Conservation (phyloP, 2,113 vertebrate species). For the Symphodus melops region DNA sequence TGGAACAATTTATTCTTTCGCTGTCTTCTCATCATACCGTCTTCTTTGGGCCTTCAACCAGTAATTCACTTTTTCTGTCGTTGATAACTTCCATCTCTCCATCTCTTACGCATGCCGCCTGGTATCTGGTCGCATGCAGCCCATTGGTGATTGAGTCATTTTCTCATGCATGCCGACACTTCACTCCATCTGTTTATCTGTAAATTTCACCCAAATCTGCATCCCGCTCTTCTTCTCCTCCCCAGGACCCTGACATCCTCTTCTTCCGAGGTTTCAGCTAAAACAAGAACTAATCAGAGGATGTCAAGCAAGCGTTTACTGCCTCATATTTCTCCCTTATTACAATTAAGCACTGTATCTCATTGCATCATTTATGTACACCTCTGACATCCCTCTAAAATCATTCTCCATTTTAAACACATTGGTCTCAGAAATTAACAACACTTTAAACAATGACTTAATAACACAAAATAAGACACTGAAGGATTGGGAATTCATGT, state of each 20-base stretch:
- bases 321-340: slow-evolving; percentile 5
- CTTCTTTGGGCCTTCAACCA: not conserved
- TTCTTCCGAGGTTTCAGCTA: slow-evolving; percentile 86
- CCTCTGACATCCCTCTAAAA: not conserved
- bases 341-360: not conserved
- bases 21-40: not conserved
- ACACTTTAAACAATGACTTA: slow-evolving; percentile 23
- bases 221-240: slow-evolving; percentile 76
- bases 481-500: not conserved
- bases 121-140: slow-evolving; percentile 53
- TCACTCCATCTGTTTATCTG: slow-evolving; percentile 30
- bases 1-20: slow-evolving; percentile 29
- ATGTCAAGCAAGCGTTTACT: slow-evolving; percentile 39
- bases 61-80: not conserved
- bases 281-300: slow-evolving; percentile 68
- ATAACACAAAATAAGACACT: not conserved
- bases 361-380: slow-evolving; percentile 18
- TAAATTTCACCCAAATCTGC: slow-evolving; percentile 56
- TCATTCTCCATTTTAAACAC: not conserved
- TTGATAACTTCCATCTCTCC: not conserved
- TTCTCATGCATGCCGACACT: slow-evolving; percentile 56
- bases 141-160: slow-evolving; percentile 26
- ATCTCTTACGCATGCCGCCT: slow-evolving; percentile 53
- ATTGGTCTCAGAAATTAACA: not conserved
- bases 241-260: slow-evolving; percentile 82